These are phyloP conservation scores for Gadopsis bispinosus DNA, from an alignment of 2,797 vertebrate genomes.

Conservation along the genomic window DNA sequence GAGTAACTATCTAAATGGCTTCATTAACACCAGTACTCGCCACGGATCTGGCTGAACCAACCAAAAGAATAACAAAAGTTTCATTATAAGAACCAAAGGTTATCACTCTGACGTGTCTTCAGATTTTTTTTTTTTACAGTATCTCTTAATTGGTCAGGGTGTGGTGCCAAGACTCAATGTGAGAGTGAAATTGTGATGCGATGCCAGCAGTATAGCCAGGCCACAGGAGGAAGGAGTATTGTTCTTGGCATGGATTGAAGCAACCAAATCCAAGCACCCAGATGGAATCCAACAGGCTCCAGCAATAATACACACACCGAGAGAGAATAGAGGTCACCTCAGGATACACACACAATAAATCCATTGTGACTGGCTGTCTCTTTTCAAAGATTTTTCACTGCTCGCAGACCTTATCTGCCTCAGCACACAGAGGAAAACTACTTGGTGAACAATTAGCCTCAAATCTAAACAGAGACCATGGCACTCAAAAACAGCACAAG, in stretches of 20 bases:
- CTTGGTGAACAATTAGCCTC: conserved; percentile 49
- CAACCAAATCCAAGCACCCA: conserved; percentile 74
- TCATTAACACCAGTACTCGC: conserved; percentile 32
- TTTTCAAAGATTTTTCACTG: conserved; percentile 59
- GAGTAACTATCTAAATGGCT: conserved; percentile 25
- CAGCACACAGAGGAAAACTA: conserved; percentile 34
- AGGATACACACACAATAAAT: conserved; percentile 76
- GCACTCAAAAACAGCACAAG: conserved; percentile 23
- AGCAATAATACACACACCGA: conserved; percentile 72
- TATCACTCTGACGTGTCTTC: conserved; percentile 45
- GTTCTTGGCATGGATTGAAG: conserved; percentile 74
- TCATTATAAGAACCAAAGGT: conserved; percentile 47
- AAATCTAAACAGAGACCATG: conserved; percentile 32
- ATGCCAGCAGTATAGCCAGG: conserved; percentile 70
- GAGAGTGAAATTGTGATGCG: conserved; percentile 63
- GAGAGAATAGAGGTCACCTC: conserved; percentile 74
- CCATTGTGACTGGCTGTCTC: conserved; percentile 71
- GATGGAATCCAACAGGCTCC: conserved; percentile 77
- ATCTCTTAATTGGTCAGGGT: conserved; percentile 62
- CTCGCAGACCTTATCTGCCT: conserved; percentile 51
- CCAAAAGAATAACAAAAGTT: conserved; percentile 28
- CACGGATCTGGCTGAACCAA: not conserved
- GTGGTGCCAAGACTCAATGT: conserved; percentile 53
- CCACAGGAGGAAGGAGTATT: conserved; percentile 75
- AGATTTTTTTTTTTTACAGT: conserved; percentile 28